phyloP scores from a whole-genome alignment of 2,113 vertebrate genomes.

The human (Homo sapiens) region GRCh38 chr14:98854001-98854500 shows the following conservation, averaged over 20 bases:
- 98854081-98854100: not conserved
- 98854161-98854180: accelerated
- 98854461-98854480: not conserved
- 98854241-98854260: not conserved
- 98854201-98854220: not conserved
- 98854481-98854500: accelerated
- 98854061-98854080: too few relatives aligned
- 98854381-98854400: accelerated
- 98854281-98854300: too few relatives aligned
- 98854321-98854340: too few relatives aligned
- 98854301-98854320: accelerated
- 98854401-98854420: accelerated
- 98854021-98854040: not conserved
- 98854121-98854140: accelerated
- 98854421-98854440: accelerated
- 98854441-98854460: accelerated
- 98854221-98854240: not conserved
- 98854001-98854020: not conserved
- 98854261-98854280: not conserved
- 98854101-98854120: not conserved
- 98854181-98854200: not conserved
- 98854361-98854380: not conserved
- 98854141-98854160: not conserved
- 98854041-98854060: not conserved
- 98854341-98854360: not conserved